Percentiles rank a stretch among this genome's conserved stretches.
Evolutionary conservation across 2,113 vertebrate genomes (phyloP).

Genomic region (Lathamus discolor): DNA sequence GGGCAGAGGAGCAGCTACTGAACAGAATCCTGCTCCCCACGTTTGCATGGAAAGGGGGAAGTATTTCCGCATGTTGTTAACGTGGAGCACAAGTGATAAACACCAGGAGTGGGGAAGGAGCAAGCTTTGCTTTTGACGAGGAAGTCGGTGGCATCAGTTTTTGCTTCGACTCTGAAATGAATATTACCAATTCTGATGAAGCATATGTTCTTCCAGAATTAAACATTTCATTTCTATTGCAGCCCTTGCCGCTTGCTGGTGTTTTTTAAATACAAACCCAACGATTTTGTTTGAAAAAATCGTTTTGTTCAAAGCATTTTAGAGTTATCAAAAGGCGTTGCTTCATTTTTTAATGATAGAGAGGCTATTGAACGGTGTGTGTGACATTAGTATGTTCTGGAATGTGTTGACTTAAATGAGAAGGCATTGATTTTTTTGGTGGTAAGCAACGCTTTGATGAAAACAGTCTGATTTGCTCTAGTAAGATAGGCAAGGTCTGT

Average conservation of each 20-base stretch:
- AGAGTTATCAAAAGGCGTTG: background rate
- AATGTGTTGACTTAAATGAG: background rate
- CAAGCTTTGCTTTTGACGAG: background rate
- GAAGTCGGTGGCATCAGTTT: slow-evolving; percentile 3
- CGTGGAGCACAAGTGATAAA: background rate
- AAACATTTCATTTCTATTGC: slow-evolving; percentile 57
- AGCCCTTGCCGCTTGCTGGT: slow-evolving; percentile 37
- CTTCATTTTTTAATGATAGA: background rate
- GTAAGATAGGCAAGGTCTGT: background rate
- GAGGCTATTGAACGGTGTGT: background rate
- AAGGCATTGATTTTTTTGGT: background rate
- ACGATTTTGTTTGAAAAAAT: background rate
- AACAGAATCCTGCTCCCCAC: background rate
- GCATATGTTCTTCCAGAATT: slow-evolving; percentile 61
- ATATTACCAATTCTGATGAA: slow-evolving; percentile 34
- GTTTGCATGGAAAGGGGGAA: background rate
- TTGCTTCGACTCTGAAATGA: background rate
- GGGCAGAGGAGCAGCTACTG: background rate
- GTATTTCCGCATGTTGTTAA: background rate
- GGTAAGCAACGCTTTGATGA: background rate
- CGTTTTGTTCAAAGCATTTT: background rate
- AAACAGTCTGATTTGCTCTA: background rate
- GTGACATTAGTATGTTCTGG: background rate
- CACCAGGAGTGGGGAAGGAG: slow-evolving; percentile 12
- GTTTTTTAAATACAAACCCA: slow-evolving; percentile 5